These are phyloP conservation scores for Schizopygopsis malacanthus DNA, from an alignment of 2,797 vertebrate genomes.

Conservation along the genomic window DNA sequence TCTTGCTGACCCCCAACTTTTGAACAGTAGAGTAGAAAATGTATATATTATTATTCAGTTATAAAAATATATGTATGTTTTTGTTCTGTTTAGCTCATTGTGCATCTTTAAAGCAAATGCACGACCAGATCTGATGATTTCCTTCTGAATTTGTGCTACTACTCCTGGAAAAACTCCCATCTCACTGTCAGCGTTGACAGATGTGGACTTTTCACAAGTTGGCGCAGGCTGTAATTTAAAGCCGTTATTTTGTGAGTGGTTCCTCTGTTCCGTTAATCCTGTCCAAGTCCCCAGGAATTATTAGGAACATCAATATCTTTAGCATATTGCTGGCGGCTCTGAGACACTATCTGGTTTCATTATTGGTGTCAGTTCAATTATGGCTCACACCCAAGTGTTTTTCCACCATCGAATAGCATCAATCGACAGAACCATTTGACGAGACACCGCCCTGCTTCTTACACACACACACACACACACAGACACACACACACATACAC, in stretches of 20 bases:
- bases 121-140: background rate
- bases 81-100: too few relatives aligned
- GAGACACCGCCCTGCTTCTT: constrained; percentile 73
- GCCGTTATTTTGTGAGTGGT: constrained; percentile 55
- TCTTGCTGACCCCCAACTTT: background rate
- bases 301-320: constrained; percentile 98
- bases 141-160: constrained; percentile 23
- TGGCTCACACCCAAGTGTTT: constrained; percentile 99
- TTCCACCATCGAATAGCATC: constrained; percentile 97
- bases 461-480: constrained; percentile 48
- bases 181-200: constrained; percentile 45
- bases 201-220: constrained; percentile 63
- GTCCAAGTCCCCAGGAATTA: constrained; percentile 86
- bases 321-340: constrained; percentile 91
- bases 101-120: background rate
- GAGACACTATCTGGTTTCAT: constrained; percentile 96
- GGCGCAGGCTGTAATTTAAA: constrained; percentile 67
- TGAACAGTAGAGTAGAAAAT: background rate
- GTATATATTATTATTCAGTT: too few relatives aligned
- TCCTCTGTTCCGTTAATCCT: constrained; percentile 67
- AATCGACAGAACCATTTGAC: constrained; percentile 93
- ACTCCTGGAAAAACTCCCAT: constrained; percentile 47
- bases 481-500: constrained; percentile 14
- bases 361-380: constrained; percentile 99
- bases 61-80: too few relatives aligned